Evolutionary conservation across 2,888 invertebrate species (phyloP).

Genomic region (Pristionchus maxplancki): DNA sequence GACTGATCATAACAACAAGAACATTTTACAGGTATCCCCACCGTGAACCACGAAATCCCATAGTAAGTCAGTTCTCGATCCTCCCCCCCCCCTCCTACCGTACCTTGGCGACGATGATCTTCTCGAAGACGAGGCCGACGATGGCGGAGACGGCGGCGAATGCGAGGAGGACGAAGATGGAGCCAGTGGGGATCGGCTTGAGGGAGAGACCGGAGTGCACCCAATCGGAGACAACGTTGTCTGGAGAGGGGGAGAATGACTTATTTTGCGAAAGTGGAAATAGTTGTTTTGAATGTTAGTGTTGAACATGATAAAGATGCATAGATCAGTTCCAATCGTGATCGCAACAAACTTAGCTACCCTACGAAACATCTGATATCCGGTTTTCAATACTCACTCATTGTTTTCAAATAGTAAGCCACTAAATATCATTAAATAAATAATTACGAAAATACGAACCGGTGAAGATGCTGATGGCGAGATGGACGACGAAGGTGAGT

Average conservation of each 20-base stretch:
- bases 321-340: background rate
- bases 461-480: background rate
- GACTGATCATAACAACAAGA: background rate
- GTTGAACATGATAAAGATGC: no score
- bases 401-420: no score
- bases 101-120: slow-evolving; percentile 43
- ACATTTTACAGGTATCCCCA: background rate
- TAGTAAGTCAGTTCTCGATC: background rate
- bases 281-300: background rate
- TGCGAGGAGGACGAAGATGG: slow-evolving; percentile 60
- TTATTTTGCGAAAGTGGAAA: background rate
- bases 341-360: background rate
- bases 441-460: background rate
- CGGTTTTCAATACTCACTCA: no score
- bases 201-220: slow-evolving; percentile 65
- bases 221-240: slow-evolving; percentile 55
- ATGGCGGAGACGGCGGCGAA: slow-evolving; percentile 64
- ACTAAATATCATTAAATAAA: no score
- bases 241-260: background rate
- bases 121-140: slow-evolving; percentile 51
- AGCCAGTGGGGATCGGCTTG: slow-evolving; percentile 68
- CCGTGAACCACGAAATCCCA: background rate
- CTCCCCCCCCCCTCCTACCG: background rate
- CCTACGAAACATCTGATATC: background rate
- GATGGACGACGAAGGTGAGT: slow-evolving; percentile 24